Evolutionary conservation across 92 coral and sea anemone species (phyloP), one percentile per base, ranked within the genome.

Genomic region (Anthopleura xanthogrammica): DNA sequence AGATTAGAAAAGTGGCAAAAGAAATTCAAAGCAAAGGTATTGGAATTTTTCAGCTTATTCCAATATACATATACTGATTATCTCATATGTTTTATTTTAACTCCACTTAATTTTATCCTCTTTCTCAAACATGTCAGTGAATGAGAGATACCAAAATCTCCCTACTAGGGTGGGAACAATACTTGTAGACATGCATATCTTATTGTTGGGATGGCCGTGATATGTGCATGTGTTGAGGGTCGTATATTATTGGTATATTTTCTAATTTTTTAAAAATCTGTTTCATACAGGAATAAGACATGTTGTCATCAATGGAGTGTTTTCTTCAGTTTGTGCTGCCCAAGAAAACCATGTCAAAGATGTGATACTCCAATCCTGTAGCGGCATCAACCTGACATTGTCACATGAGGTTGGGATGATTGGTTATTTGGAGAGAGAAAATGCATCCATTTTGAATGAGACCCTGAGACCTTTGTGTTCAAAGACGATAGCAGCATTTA

Each of bases 371-470:
- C 79, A 85, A 4, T 77, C 52, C 13, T 87, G 83, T 77, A 92
- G 98, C 57, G 90, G 82, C 11, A 88, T 95, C 43, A 97, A 97
- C 65, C 58, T 97, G 62, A 97, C 99, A 0, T 88, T 97, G 16
- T 92, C 98, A 10, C 92, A 94, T 75, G 85, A 97, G 50, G 95
- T 94, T 50, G 99, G 97, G 0, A 62, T 88, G 16, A 76, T 92
- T 23, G 99, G 99, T 11, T 87, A 92, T 41, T 88, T 96, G 72
- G 99, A 92, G 83, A 89, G 99, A 46, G 99, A 96, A 70, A 96
- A 96, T 88, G 97, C 99, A 20, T 86, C 99, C 14, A 91, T 96
- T 77, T 83, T 96, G 42, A 96, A 96, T 66, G 99, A 96, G 77
- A 94, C 96, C 79, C 86, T 96, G 29, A 96, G 94, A 80, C 98